A percentile compares a stretch with the other conserved stretches of the same genome.
phyloP scores from a whole-genome alignment of 1,140 invertebrate species.

The Cylas formicarius region DNA sequence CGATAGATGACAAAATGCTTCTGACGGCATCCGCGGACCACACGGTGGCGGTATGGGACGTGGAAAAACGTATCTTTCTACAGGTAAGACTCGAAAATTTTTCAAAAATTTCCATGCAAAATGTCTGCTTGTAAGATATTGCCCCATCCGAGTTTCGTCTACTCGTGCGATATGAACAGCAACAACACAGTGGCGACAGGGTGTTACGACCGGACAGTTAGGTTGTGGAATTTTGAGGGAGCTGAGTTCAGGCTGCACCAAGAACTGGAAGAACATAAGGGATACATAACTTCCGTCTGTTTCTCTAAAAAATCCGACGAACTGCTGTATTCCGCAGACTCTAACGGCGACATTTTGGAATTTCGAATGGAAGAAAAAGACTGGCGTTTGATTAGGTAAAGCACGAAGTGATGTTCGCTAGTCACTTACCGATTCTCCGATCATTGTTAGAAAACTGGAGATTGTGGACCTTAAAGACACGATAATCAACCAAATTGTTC shows the following conservation, averaged over 20 bases:
- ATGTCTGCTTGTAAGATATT: slow-evolving; percentile 28
- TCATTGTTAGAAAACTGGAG: slow-evolving; percentile 26
- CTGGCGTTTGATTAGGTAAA: slow-evolving; percentile 27
- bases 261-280: slow-evolving; percentile 33
- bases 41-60: slow-evolving; percentile 30
- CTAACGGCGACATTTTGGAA: slow-evolving; percentile 31
- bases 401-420: slow-evolving; percentile 5
- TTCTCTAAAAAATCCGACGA: slow-evolving; percentile 24
- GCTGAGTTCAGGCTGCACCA: slow-evolving; percentile 21
- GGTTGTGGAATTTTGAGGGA: slow-evolving; percentile 29
- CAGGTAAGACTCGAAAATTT: slow-evolving; percentile 19
- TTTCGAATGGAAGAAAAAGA: slow-evolving; percentile 31
- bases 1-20: slow-evolving; percentile 23
- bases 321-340: slow-evolving; percentile 33
- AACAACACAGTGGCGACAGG: slow-evolving; percentile 32
- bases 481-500: slow-evolving; percentile 35
- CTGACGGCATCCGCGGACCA: slow-evolving; percentile 34
- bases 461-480: slow-evolving; percentile 28
- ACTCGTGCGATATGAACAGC: slow-evolving; percentile 29
- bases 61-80: slow-evolving; percentile 21
- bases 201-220: slow-evolving; percentile 34
- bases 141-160: slow-evolving; percentile 36
- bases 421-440: slow-evolving; percentile 8
- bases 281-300: slow-evolving; percentile 34
- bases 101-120: slow-evolving; percentile 1